A percentile compares a stretch with the other conserved stretches of the same genome.
Evolutionary conservation across 2,113 vertebrate species (phyloP).

Genomic region (Melospiza melodia): DNA sequence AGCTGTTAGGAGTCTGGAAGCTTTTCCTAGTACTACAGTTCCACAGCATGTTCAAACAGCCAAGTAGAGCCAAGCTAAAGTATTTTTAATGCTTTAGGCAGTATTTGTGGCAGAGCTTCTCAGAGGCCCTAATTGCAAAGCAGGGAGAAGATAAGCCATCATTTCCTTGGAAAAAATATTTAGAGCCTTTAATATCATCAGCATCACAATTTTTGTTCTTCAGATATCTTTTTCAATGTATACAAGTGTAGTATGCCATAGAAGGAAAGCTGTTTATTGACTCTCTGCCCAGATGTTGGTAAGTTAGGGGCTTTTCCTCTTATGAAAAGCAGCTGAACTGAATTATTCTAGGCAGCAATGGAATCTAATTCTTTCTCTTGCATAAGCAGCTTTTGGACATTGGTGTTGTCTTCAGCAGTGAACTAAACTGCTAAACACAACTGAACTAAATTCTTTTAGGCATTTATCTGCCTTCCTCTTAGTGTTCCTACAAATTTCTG

Average conservation of each 20-base stretch:
- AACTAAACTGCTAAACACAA: not conserved
- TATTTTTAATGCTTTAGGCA: not conserved
- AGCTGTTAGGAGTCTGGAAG: not conserved
- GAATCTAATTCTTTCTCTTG: not conserved
- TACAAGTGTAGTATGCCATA: not conserved
- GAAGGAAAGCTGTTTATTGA: not conserved
- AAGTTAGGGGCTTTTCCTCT: not conserved
- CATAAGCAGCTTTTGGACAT: not conserved
- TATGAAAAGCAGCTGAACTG: not conserved
- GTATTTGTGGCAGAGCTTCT: not conserved
- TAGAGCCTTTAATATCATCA: not conserved
- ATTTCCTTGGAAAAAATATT: not conserved
- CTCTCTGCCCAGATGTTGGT: not conserved
- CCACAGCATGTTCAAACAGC: not conserved
- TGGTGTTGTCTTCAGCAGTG: not conserved
- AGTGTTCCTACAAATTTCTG: not conserved
- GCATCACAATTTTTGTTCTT: not conserved
- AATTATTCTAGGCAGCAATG: not conserved
- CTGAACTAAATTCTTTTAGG: not conserved
- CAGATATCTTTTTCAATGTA: not conserved
- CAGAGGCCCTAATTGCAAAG: not conserved
- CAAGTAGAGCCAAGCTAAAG: not conserved
- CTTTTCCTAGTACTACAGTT: not conserved
- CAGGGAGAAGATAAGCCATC: not conserved
- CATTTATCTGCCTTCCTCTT: not conserved